Evolutionary conservation across 2,113 vertebrate species (phyloP).

Genomic region (Gadus chalcogrammus): DNA sequence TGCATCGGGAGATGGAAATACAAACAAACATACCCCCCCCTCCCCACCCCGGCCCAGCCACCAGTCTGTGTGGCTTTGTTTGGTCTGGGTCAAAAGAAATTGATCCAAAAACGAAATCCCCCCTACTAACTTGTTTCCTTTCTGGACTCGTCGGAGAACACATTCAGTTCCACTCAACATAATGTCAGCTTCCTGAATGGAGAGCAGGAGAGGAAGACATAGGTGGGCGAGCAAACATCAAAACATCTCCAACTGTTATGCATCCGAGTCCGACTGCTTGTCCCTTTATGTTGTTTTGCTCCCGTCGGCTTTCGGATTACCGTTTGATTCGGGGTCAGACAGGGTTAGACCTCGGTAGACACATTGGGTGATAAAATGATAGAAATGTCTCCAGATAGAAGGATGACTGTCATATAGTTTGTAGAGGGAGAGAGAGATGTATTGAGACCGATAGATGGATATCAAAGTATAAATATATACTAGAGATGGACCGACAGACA

Average conservation of each 20-base stretch:
- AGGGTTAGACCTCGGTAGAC: too few species aligned
- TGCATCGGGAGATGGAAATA: too few species aligned
- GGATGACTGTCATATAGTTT: too few species aligned
- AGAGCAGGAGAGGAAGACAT: too few species aligned
- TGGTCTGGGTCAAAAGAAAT: constrained; percentile 20
- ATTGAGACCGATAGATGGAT: too few species aligned
- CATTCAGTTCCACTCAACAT: constrained; percentile 15
- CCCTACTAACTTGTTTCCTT: too few species aligned
- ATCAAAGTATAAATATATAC: too few species aligned
- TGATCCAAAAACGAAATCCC: not conserved
- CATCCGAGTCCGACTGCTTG: constrained; percentile 4
- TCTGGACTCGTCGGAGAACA: constrained; percentile 10
- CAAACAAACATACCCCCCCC: not conserved
- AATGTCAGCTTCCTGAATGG: too few species aligned
- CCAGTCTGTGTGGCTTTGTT: constrained; percentile 27
- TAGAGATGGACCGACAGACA: too few species aligned
- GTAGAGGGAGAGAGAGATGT: too few species aligned
- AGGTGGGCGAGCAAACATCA: constrained; percentile 16
- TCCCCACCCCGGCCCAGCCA: not conserved
- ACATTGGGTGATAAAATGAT: too few species aligned
- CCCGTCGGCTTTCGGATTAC: constrained; percentile 9
- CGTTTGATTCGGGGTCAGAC: constrained; percentile 1
- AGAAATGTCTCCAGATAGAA: too few species aligned
- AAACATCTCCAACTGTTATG: constrained; percentile 22
- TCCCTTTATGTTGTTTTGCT: constrained; percentile 20